These are phyloP conservation scores for Pipa parva DNA, from an alignment of 2,113 vertebrate species.

Conservation along the genomic window DNA sequence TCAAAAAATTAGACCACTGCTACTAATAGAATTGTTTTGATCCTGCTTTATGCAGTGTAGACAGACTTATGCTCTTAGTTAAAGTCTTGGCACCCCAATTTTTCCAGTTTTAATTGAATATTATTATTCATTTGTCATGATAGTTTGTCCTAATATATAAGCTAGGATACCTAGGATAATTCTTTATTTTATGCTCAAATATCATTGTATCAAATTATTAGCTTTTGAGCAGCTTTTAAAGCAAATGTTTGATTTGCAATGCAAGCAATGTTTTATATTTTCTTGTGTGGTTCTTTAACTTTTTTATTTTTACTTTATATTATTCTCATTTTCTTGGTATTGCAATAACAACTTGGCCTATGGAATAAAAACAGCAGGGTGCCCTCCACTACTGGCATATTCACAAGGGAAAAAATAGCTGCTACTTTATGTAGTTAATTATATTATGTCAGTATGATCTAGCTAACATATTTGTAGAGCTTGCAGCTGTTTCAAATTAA, in stretches of 20 bases:
- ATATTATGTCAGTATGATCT: conserved; percentile 12
- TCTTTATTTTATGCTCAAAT: not conserved
- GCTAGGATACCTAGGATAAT: not conserved
- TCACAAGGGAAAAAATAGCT: conserved; percentile 13
- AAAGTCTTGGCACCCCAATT: too few species aligned
- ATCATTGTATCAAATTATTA: not conserved
- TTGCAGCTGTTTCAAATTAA: conserved; percentile 8
- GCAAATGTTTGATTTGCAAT: not conserved
- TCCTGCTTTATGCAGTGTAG: too few species aligned
- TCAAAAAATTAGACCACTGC: too few species aligned
- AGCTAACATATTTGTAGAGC: not conserved
- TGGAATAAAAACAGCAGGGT: conserved; percentile 3
- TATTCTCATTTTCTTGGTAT: not conserved
- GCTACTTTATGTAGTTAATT: conserved; percentile 11
- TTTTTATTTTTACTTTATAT: not conserved
- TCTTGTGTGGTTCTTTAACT: not conserved
- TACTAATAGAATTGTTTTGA: too few species aligned
- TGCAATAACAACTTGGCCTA: not conserved
- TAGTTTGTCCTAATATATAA: not conserved
- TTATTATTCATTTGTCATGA: not conserved
- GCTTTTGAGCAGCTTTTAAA: not conserved
- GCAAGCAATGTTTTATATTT: not conserved
- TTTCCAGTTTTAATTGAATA: not conserved
- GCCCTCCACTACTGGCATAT: conserved; percentile 7
- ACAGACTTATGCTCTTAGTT: too few species aligned